phyloP scores from a whole-genome alignment of 2,888 invertebrate genomes.

The Diarsia dahlii region DNA sequence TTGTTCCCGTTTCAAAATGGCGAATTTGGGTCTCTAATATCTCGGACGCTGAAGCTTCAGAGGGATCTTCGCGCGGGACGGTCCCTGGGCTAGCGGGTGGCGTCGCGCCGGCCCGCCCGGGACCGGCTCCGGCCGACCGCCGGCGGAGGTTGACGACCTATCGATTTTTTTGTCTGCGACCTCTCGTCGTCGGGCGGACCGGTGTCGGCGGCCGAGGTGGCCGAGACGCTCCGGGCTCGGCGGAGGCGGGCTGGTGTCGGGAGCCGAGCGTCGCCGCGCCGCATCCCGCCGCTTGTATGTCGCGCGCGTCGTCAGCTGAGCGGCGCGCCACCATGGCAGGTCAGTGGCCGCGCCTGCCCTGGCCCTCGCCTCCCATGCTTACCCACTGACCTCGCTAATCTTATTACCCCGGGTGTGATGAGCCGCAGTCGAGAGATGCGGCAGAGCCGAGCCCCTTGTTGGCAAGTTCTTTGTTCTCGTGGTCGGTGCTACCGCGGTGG shows the following conservation, averaged over 20 bases:
- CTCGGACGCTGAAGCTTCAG: slow-evolving; percentile 67
- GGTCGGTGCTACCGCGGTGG: slow-evolving; percentile 38
- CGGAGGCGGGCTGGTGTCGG: slow-evolving; percentile 59
- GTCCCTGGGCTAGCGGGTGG: slow-evolving; percentile 71
- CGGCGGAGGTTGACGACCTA: slow-evolving; percentile 89
- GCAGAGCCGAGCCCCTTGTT: slow-evolving; percentile 40
- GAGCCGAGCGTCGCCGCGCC: slow-evolving; percentile 63
- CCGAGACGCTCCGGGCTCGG: slow-evolving; percentile 72
- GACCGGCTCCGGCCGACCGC: slow-evolving; percentile 82
- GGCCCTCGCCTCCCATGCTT: slow-evolving; percentile 66
- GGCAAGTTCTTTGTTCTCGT: slow-evolving; percentile 75
- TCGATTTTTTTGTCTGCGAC: slow-evolving; percentile 90
- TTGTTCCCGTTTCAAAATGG: slow-evolving; percentile 91
- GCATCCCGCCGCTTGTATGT: slow-evolving; percentile 65
- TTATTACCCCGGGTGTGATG: slow-evolving; percentile 48
- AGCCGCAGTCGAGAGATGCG: slow-evolving; percentile 34
- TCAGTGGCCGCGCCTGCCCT: slow-evolving; percentile 78
- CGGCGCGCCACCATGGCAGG: slow-evolving; percentile 75
- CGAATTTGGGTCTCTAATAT: slow-evolving; percentile 83
- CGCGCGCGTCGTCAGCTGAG: slow-evolving; percentile 75
- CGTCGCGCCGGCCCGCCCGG: slow-evolving; percentile 80
- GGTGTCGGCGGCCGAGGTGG: slow-evolving; percentile 78
- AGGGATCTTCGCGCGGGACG: slow-evolving; percentile 66
- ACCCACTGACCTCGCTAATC: slow-evolving; percentile 68
- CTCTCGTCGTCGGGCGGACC: slow-evolving; percentile 86